Percentiles rank a stretch among this genome's conserved stretches.
These are phyloP conservation scores for Pteropus alecto DNA, from an alignment of 2,113 vertebrate species.

Conservation along the genomic window DNA sequence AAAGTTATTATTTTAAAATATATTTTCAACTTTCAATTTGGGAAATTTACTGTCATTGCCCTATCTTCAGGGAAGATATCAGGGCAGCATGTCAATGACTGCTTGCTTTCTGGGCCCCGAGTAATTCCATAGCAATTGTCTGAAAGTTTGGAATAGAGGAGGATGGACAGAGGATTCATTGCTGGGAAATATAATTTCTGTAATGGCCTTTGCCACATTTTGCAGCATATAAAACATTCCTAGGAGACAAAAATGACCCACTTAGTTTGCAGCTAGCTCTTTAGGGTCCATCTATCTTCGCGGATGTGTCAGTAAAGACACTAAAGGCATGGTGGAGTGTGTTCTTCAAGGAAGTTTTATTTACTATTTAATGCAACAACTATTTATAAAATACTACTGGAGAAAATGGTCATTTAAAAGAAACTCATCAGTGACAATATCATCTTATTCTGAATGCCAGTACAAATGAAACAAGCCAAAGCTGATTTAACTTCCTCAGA, in stretches of 20 bases:
- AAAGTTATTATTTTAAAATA: neutral
- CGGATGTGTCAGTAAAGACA: conserved; percentile 59
- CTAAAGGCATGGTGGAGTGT: conserved; percentile 54
- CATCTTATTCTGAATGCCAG: neutral
- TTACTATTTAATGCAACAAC: conserved; percentile 64
- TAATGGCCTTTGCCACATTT: conserved; percentile 64
- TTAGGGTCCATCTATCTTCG: conserved; percentile 61
- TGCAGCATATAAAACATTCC: conserved; percentile 49
- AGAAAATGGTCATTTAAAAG: conserved; percentile 63
- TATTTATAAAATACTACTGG: conserved; percentile 63
- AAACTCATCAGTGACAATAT: conserved; percentile 47
- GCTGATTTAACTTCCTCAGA: neutral
- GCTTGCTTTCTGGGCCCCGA: neutral
- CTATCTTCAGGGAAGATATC: neutral
- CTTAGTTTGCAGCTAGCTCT: conserved; percentile 57
- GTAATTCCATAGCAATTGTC: conserved; percentile 22
- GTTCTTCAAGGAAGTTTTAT: conserved; percentile 67
- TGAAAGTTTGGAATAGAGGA: conserved; percentile 40
- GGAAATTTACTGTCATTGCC: neutral
- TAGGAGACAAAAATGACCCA: conserved; percentile 47
- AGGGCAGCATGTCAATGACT: neutral
- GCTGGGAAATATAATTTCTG: conserved; percentile 52
- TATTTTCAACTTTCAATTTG: neutral
- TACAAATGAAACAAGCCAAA: neutral
- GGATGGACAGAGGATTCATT: conserved; percentile 49